These are phyloP conservation scores for Capitulum mitella DNA, from an alignment of 2,888 invertebrate species.

Conservation along the genomic window DNA sequence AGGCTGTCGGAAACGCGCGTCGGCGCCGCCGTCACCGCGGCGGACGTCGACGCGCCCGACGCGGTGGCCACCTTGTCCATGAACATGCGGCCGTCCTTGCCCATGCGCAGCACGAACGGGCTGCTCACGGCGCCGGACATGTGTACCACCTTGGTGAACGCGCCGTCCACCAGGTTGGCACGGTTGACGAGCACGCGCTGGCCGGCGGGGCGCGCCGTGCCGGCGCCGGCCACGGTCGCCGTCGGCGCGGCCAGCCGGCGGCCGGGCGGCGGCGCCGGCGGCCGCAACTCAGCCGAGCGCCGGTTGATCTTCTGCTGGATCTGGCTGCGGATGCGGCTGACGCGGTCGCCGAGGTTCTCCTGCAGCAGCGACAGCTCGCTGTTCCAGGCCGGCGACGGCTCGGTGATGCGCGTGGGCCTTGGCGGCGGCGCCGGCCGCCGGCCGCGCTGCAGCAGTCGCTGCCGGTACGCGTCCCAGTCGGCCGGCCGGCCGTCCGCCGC, in stretches of 20 bases:
- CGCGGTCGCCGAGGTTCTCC: background rate
- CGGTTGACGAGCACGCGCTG: background rate
- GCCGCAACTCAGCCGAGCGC: background rate
- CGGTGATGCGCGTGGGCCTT: background rate
- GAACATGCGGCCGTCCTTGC: conserved; percentile 5
- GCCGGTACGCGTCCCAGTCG: conserved; percentile 4
- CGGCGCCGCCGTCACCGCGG: background rate
- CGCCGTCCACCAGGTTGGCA: background rate
- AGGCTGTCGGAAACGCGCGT: background rate
- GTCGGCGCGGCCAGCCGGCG: background rate
- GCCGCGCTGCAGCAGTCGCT: background rate
- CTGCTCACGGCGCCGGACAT: background rate
- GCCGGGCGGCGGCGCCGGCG: background rate
- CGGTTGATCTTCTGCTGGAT: background rate
- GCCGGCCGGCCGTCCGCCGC: background rate
- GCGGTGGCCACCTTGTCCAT: conserved; percentile 5
- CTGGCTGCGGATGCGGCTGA: conserved; percentile 14
- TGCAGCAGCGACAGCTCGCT: background rate
- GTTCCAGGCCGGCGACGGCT: conserved; percentile 14
- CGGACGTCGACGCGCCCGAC: background rate
- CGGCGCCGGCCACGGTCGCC: background rate
- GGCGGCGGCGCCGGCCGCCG: background rate
- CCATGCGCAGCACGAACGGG: conserved; percentile 6
- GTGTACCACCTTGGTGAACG: conserved; percentile 9
- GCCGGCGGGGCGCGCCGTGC: background rate